Evolutionary conservation across 2,888 invertebrate species (phyloP).

Genomic region (Conops quadrifasciatus): DNA sequence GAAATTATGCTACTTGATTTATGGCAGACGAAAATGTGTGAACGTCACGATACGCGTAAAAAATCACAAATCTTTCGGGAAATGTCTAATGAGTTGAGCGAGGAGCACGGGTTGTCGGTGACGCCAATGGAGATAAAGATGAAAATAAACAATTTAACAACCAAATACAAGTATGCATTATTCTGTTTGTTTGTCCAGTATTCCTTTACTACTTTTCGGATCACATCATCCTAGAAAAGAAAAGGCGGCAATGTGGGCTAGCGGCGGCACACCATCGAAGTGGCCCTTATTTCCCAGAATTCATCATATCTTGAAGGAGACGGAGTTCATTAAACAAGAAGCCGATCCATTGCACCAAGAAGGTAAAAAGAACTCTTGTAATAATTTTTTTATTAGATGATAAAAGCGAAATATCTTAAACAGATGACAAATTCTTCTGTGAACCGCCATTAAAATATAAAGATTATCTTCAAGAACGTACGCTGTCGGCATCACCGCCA

Average conservation of each 20-base stretch:
- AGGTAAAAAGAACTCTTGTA: neutral
- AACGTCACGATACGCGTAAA: neutral
- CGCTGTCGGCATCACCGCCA: neutral
- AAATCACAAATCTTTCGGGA: neutral
- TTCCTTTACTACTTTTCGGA: neutral
- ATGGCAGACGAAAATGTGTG: neutral
- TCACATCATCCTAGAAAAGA: neutral
- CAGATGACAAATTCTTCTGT: too few relatives aligned
- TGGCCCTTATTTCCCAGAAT: neutral
- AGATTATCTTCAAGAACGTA: too few relatives aligned
- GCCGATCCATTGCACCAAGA: neutral
- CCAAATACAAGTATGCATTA: neutral
- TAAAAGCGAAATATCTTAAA: too few relatives aligned
- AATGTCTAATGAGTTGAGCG: neutral
- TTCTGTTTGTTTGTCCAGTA: neutral
- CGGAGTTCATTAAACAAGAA: neutral
- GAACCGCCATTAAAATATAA: too few relatives aligned
- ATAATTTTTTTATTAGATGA: too few relatives aligned
- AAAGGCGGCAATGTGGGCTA: neutral
- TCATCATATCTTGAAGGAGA: neutral
- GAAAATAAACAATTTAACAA: slow-evolving; percentile 4
- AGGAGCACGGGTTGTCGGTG: neutral
- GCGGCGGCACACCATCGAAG: neutral
- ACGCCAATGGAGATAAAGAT: neutral
- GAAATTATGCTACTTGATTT: neutral